Evolutionary conservation across 2,888 invertebrate genomes (phyloP), one percentile per base, ranked within the genome.

Genomic region (Epistrophe grossulariae): DNA sequence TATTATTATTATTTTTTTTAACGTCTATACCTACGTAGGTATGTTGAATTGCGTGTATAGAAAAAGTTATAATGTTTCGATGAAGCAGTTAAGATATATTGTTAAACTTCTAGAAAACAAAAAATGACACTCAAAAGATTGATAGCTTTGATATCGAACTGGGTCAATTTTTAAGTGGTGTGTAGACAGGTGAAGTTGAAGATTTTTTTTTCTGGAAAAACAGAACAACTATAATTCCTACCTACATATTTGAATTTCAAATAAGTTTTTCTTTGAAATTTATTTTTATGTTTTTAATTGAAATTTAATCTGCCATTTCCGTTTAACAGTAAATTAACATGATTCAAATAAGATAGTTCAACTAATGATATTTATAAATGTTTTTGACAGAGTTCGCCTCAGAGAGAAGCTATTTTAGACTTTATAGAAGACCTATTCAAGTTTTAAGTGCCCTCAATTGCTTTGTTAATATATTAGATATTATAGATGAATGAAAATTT

Each of bases 241-340:
- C 24, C 24, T 24, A 24, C 24, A 24, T 55, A 55, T 77, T 68
- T 45, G 60, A 68, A 72, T 59, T 70, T 19, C 8, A 48, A 62
- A 76, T 81, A 24, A 43, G 40, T 24, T 31, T 35, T 57, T 57
- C 8, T 15, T 31, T 40, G 0, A 15, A 55, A 55, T 74, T 24
- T 64, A 43, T 48, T 50, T 68, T 64, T 45, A 15, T 43, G 15
- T 48, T 57, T 64, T 79, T 74, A 60, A 74, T 81, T 82, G 62
- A 74, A 82, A 79, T 82, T 71, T 78, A 78, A 81, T 85, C 64
- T 71, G 31, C 52, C 45, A 60, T 78, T 52, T 85, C 85, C 85
- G 74, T 81, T 79, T 7, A 5, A 64, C 9, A 55, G n/a, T 45
- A 38, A 64, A 81, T 81, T 81, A 79, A 52, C 78, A 85, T 81